Base-by-base conservation (phyloP, 2,888 invertebrate species). In the Chironomus tentans region DNA sequence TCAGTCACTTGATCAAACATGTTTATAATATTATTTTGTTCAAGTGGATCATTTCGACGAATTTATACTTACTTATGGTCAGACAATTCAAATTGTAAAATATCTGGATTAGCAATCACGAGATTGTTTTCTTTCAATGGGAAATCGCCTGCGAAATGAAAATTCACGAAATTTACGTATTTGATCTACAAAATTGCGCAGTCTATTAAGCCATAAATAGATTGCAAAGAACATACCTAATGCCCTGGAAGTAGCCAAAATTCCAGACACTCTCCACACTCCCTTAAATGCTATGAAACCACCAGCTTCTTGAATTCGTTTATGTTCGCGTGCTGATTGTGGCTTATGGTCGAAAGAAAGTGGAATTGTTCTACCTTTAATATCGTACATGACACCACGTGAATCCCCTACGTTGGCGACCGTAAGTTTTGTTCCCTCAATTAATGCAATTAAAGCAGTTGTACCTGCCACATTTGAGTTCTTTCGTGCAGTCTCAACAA, bases 351-450 rank as follows among this genome's bases (percentile, higher is more conserved):
- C 98, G 83, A 94, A 95, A 1, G 97, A 97, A 6, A 98, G 85
- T 13, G 95, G 96, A 79, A 95, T 94, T 0, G 93, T 94, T 82
- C 92, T 93, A 50, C 96, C 96, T 81, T 91, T 90, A 70, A 88
- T 88, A 84, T 97, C 96, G 83, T 95, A 97, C 92, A 97, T 94
- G 0, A 97, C 97, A 38, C 96, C 98, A 78, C 98, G 87, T 0
- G 97, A 97, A 83, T 98, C 98, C 3, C 98, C 98, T 24, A 98
- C 97, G 87, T 98, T 98, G 13, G 97, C 97, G 28, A 98, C 96
- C 78, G 93, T 91, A 78, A 98, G 84, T 80, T 90, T 88, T 79
- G 91, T 89, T 61, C 89, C 91, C 82, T 95, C 93, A 79, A 97
- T 85, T 15, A 97, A 85, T 38, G 96, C 97, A 79, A 97, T 91